Conservation (phyloP, 2,113 vertebrate genomes). For the Platycercus adscitus region DNA sequence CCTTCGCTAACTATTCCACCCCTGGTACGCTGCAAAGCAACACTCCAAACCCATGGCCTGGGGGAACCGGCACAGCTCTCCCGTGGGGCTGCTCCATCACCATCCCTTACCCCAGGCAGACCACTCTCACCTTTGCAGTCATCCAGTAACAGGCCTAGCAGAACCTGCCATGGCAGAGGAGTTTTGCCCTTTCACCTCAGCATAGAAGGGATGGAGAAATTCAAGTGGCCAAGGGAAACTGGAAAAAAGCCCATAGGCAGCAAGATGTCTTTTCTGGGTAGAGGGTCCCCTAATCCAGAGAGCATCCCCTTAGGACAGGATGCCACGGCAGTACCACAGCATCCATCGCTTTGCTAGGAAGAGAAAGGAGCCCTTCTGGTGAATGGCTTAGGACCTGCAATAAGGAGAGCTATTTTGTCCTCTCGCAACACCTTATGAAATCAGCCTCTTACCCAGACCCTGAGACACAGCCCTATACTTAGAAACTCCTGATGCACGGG, state of each 20-base stretch:
- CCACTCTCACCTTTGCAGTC: not conserved
- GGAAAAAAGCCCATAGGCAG: not conserved
- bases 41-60: not conserved
- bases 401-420: not conserved
- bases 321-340: not conserved
- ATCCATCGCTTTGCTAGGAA: not conserved
- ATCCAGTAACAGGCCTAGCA: not conserved
- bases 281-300: not conserved
- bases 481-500: fast-evolving
- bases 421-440: not conserved
- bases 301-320: not conserved
- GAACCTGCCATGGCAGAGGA: not conserved
- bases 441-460: not conserved
- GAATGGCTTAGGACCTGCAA: not conserved
- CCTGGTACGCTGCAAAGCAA: not conserved
- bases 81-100: not conserved
- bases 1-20: not conserved
- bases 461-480: not conserved
- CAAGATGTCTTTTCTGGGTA: not conserved
- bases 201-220: not conserved
- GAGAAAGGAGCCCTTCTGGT: not conserved
- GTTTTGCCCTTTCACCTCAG: not conserved
- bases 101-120: not conserved
- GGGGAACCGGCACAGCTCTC: not conserved
- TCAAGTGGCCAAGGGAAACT: not conserved